Evolutionary conservation across 2,888 invertebrate species (phyloP).

Genomic region (Nomada fabriciana): DNA sequence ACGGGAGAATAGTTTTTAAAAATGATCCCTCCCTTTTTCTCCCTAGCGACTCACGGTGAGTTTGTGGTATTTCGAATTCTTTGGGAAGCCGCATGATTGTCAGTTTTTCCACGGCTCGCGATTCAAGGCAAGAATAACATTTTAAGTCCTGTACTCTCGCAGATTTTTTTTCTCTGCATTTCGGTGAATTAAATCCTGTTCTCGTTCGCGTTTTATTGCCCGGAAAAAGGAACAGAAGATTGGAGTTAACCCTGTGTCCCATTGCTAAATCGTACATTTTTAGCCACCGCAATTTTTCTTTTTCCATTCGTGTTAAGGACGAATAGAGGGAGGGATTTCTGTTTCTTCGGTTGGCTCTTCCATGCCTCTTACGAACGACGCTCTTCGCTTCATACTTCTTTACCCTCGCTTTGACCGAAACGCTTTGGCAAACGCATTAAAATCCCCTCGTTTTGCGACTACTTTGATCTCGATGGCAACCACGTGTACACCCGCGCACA

Average conservation of each 20-base stretch:
- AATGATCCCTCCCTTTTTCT: slow-evolving; percentile 20
- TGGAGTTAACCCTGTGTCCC: slow-evolving; percentile 33
- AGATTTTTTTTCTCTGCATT: background rate
- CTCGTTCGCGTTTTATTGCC: background rate
- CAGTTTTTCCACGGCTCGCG: slow-evolving; percentile 1
- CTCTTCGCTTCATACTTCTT: slow-evolving; percentile 35
- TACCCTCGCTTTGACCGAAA: slow-evolving; percentile 55
- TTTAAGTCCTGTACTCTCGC: background rate
- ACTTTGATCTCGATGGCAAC: slow-evolving; percentile 64
- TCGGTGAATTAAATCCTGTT: background rate
- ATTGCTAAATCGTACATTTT: slow-evolving; percentile 1
- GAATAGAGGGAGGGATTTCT: background rate
- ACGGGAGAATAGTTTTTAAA: slow-evolving; percentile 38
- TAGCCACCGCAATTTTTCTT: background rate
- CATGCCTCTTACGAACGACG: slow-evolving; percentile 2
- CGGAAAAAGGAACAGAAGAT: background rate
- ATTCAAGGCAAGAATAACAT: slow-evolving; percentile 29
- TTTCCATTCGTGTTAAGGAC: background rate
- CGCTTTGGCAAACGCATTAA: slow-evolving; percentile 51
- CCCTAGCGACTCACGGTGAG: background rate
- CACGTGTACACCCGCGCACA: slow-evolving; percentile 19
- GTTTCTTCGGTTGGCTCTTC: slow-evolving; percentile 1
- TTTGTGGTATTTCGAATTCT: slow-evolving; percentile 45
- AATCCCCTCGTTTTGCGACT: slow-evolving; percentile 56
- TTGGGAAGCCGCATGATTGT: slow-evolving; percentile 7